phyloP scores from a whole-genome alignment of 2,797 vertebrate species.

The Microctenopoma stevenorrisi region DNA sequence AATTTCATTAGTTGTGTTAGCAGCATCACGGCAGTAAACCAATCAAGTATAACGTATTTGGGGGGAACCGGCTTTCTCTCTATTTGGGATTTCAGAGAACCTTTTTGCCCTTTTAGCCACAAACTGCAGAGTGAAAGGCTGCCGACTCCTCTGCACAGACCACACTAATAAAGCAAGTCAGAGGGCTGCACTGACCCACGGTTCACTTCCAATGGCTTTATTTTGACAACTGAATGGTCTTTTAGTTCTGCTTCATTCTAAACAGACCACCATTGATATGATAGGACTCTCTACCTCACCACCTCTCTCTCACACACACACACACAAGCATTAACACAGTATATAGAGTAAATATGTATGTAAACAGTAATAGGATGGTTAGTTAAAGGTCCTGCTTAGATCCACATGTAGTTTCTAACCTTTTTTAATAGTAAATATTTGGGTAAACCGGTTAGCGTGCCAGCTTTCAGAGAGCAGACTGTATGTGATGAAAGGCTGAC shows the following conservation, averaged over 20 bases:
- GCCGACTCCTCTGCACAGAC: constrained; percentile 44
- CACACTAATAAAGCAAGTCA: constrained; percentile 73
- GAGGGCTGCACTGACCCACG: constrained; percentile 58
- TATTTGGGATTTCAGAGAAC: constrained; percentile 2
- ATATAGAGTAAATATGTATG: constrained; percentile 54
- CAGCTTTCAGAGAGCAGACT: constrained; percentile 58
- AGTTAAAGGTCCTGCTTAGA: constrained; percentile 60
- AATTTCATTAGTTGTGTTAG: constrained; percentile 64
- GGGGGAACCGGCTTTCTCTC: too few relatives aligned
- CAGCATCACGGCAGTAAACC: constrained; percentile 40
- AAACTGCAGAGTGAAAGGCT: constrained; percentile 38
- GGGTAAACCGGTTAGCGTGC: constrained; percentile 61
- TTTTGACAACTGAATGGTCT: constrained; percentile 79
- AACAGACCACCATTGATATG: constrained; percentile 81
- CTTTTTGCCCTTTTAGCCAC: constrained; percentile 37
- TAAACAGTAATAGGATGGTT: constrained; percentile 60
- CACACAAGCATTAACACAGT: constrained; percentile 61
- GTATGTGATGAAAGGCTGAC: constrained; percentile 70
- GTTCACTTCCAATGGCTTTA: constrained; percentile 68
- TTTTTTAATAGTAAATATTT: constrained; percentile 80
- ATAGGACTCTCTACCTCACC: constrained; percentile 55
- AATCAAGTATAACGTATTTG: neutral
- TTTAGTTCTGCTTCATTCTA: constrained; percentile 60
- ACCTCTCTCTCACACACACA: constrained; percentile 44
- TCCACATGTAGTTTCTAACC: constrained; percentile 63